Percentiles rank a stretch among this genome's conserved stretches.
These are phyloP conservation scores for Halcyon chelicuti DNA, from an alignment of 2,797 vertebrate species.

Conservation along the genomic window DNA sequence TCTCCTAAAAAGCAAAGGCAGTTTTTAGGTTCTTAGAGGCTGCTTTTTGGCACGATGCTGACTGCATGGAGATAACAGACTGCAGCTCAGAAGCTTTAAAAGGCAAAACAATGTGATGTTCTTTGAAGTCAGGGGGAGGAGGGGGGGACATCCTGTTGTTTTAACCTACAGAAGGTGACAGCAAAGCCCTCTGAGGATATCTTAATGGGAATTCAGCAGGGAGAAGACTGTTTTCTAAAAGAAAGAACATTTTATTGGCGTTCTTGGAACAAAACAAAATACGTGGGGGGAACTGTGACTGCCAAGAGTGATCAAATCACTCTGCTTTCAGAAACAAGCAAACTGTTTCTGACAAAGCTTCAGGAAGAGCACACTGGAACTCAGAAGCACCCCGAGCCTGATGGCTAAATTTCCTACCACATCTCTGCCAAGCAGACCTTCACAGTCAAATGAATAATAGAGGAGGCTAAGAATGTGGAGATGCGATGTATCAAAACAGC, in stretches of 20 bases:
- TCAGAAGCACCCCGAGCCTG: background rate
- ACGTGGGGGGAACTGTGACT: background rate
- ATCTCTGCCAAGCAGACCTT: conserved; percentile 37
- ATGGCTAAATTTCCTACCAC: conserved; percentile 22
- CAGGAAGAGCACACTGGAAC: background rate
- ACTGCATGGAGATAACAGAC: background rate
- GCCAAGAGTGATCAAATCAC: conserved; percentile 57
- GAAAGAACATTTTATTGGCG: conserved; percentile 56
- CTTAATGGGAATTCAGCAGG: background rate
- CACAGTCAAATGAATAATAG: conserved; percentile 43
- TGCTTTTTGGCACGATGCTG: background rate
- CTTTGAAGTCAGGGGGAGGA: background rate
- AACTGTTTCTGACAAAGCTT: conserved; percentile 47
- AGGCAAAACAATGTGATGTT: background rate
- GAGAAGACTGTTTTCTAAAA: conserved; percentile 25
- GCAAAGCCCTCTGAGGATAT: conserved; percentile 40
- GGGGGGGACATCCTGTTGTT: background rate
- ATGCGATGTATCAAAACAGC: background rate
- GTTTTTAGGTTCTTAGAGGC: background rate
- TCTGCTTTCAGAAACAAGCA: conserved; percentile 1
- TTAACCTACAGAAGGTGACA: conserved; percentile 55
- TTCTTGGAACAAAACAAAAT: conserved; percentile 54
- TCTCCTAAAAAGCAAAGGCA: background rate
- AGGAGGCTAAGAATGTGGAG: background rate
- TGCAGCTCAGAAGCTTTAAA: background rate